Percentiles rank a stretch among this genome's conserved stretches.
phyloP scores from a whole-genome alignment of 2,113 vertebrate species.

The Brachyhypopomus occidentalis region DNA sequence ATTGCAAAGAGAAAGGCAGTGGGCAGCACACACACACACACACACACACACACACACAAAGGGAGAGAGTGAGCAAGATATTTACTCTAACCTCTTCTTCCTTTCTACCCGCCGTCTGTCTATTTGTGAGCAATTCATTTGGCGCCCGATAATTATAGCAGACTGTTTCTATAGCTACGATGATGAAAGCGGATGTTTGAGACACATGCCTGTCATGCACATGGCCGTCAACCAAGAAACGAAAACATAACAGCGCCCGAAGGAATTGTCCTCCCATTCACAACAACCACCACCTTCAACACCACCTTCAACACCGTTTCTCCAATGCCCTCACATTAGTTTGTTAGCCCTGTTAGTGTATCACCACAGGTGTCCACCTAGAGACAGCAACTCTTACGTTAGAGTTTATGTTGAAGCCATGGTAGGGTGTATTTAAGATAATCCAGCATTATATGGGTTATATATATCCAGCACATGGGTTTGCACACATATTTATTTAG shows the following conservation, averaged over 20 bases:
- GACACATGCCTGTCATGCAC: conserved; percentile 1
- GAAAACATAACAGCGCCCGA: background rate
- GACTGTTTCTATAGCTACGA: background rate
- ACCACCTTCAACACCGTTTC: too few species aligned
- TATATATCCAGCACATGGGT: too few species aligned
- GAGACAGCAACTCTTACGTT: too few species aligned
- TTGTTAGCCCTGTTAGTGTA: too few species aligned
- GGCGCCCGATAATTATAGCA: background rate
- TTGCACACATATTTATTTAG: too few species aligned
- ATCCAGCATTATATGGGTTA: too few species aligned
- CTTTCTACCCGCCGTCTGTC: background rate
- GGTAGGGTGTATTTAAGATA: too few species aligned
- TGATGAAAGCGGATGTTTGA: background rate
- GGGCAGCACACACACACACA: background rate
- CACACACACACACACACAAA: background rate
- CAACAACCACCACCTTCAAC: too few species aligned
- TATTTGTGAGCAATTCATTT: background rate
- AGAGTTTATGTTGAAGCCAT: too few species aligned
- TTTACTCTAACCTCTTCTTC: background rate
- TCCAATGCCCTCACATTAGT: too few species aligned
- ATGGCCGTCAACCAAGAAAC: background rate
- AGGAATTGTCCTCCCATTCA: too few species aligned
- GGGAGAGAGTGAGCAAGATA: background rate
- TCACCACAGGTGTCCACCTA: too few species aligned
- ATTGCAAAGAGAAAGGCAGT: background rate